Evolutionary conservation across 2,113 vertebrate genomes (phyloP), one percentile per base, ranked within the genome.

Genomic region (Onychorhynchus coronatus): DNA sequence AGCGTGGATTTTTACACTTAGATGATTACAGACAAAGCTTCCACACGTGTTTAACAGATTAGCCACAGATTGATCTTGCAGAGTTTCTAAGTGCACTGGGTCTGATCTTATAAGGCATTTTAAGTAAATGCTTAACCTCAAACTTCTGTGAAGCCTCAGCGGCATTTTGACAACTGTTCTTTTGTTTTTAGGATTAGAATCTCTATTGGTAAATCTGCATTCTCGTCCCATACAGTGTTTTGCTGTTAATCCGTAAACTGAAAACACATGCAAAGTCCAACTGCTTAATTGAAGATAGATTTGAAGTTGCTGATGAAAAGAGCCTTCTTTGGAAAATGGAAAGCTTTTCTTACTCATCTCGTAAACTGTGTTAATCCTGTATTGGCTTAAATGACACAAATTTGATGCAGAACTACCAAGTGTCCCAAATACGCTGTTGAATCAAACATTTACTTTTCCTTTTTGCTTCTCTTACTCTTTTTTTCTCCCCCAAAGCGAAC

Each of bases 31-130:
- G 75, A 70, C 87, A 95, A 82, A 93, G 75, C 78, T 88, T 73
- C 41, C 50, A 50, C 62, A 50, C 0, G 2, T 72, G 44, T 95
- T 83, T 76, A 79, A 56, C 42, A 68, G 62, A 93, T 95, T 66
- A 89, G 53, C 59, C 65, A 66, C 0, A 5, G 68, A 75, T 73
- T 91, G 74, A 89, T 92, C 58, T 76, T 66, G 70, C 46, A 73
- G 74, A 74, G 66, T 52, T 91, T 84, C 7, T 14, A 58, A 83
- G 46, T 78, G 62, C n/a, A 15, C 49, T 62, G 50, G 6, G 14
- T 93, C 81, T 95, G 91, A 70, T 95, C 82, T 89, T 95, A 25
- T 22, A 83, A 91, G 67, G 53, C 50, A 37, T 85, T 89, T 96
- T 75, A 81, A 95, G 77, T 81, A 71, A 87, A 68, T 35, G 56